Evolutionary conservation across 2,888 invertebrate species (phyloP).

Genomic region (Tenthredo livida): DNA sequence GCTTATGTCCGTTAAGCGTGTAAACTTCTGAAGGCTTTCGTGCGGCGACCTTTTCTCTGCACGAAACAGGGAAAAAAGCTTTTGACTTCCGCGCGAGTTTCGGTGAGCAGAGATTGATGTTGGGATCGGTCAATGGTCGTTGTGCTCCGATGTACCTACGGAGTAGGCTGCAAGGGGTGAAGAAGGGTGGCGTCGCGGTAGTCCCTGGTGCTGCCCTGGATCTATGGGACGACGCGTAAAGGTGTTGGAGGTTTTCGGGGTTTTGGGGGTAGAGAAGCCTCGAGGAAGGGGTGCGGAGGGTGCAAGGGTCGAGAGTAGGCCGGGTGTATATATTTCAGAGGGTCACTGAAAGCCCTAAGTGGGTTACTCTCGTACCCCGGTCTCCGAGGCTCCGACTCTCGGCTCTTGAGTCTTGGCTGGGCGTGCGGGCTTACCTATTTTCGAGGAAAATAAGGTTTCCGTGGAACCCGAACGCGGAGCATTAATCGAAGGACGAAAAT

Average conservation of each 20-base stretch:
- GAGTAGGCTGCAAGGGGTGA: constrained; percentile 15
- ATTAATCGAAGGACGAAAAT: constrained; percentile 43
- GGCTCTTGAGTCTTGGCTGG: constrained; percentile 33
- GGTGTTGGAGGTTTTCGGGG: constrained; percentile 46
- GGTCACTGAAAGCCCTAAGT: constrained; percentile 56
- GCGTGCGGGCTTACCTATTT: constrained; percentile 31
- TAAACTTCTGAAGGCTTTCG: constrained; percentile 53
- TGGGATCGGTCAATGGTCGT: constrained; percentile 54
- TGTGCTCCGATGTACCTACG: constrained; percentile 47
- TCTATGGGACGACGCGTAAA: constrained; percentile 46
- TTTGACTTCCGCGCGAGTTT: constrained; percentile 53
- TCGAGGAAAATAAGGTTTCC: constrained; percentile 21
- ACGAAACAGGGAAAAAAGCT: constrained; percentile 54
- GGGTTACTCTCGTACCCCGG: constrained; percentile 50
- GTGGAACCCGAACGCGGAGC: constrained; percentile 1
- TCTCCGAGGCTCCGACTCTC: constrained; percentile 28
- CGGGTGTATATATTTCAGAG: constrained; percentile 52
- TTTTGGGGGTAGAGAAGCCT: background rate
- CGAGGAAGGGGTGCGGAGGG: background rate
- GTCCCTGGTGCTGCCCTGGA: constrained; percentile 34
- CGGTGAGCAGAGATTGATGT: constrained; percentile 52
- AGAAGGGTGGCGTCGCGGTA: constrained; percentile 21
- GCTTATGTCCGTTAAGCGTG: constrained; percentile 52
- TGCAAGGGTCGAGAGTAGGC: constrained; percentile 46
- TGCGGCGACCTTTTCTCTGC: constrained; percentile 28